Evolutionary conservation across 2,888 invertebrate species (phyloP).

Genomic region (Elysia crispata): DNA sequence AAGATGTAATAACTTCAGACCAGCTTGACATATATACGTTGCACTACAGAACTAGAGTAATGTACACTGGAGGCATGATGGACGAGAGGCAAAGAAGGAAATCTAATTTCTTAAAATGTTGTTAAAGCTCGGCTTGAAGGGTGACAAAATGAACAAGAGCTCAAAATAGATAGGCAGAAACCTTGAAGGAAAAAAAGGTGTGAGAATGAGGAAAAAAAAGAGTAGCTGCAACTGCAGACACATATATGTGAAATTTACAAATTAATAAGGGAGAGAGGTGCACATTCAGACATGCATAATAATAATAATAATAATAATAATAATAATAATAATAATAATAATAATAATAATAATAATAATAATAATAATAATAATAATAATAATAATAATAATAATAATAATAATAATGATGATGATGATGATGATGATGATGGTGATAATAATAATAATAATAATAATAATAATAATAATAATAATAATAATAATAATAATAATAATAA

Average conservation of each 20-base stretch:
- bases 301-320: constrained; percentile 11
- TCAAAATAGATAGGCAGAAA: neutral
- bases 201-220: neutral
- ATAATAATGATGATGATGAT: neutral
- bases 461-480: neutral
- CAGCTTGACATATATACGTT: too few relatives aligned
- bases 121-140: too few relatives aligned
- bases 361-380: neutral
- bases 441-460: constrained; percentile 11
- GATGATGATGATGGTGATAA: neutral
- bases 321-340: neutral
- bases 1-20: too few relatives aligned
- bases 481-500: neutral
- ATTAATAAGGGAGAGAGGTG: too few relatives aligned
- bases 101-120: neutral
- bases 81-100: constrained; percentile 19
- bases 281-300: neutral
- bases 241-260: too few relatives aligned
- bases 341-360: neutral
- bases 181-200: neutral
- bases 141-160: neutral
- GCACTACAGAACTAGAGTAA: too few relatives aligned
- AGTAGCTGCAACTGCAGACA: too few relatives aligned
- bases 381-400: neutral
- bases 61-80: too few relatives aligned